A percentile compares a stretch with the other conserved stretches of the same genome.
Conservation (phyloP, 2,113 vertebrate species). For the Anhinga rufa region DNA sequence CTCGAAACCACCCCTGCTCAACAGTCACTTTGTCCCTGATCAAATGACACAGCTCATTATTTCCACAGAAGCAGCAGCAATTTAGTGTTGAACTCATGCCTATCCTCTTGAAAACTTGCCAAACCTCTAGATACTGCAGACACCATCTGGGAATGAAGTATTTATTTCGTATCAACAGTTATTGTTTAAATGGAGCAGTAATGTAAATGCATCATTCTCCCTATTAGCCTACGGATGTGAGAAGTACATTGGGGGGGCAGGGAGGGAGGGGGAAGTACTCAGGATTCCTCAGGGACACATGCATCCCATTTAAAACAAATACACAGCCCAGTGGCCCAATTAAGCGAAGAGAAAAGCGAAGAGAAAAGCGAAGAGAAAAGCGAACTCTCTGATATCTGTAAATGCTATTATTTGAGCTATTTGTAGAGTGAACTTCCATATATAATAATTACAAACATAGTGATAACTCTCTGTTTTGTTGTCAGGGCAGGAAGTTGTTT, state of each 20-base stretch:
- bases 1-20: background rate
- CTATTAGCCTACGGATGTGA: background rate
- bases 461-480: background rate
- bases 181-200: conserved; percentile 13
- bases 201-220: background rate
- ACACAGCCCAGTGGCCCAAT: background rate
- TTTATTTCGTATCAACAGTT: conserved; percentile 5
- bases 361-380: too few species aligned
- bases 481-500: background rate
- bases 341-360: too few species aligned
- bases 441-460: background rate
- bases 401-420: background rate
- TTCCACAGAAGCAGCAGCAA: background rate
- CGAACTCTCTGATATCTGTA: background rate
- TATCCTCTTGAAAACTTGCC: background rate
- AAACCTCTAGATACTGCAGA: conserved; percentile 1
- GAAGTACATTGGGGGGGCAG: background rate
- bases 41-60: conserved; percentile 10
- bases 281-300: background rate
- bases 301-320: background rate
- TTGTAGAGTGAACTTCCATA: background rate
- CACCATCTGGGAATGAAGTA: background rate
- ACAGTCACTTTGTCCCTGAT: background rate
- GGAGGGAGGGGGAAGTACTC: background rate
- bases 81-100: background rate